Base-by-base conservation (phyloP, 2,797 vertebrate genomes). In the Rhinella marina region DNA sequence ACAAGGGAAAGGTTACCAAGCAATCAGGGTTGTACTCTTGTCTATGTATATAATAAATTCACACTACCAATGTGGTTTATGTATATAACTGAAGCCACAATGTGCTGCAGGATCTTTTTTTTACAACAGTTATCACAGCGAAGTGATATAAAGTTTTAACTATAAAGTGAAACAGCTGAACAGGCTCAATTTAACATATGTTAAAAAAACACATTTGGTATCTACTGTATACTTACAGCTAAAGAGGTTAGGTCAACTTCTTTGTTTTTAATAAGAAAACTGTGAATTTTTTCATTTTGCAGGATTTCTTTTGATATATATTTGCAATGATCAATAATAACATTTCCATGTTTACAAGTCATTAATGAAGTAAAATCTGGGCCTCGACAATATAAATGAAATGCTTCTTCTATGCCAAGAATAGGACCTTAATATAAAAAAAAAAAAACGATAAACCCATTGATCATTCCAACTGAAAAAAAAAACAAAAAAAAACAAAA, bases 321-420 rank as follows among this genome's bases (percentile, higher is more conserved):
- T 91, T 97, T 99, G 66, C 97, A 98, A 84, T 96, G 95, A 85
- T 96, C 94, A 73, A 90, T 91, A 0, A 84, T 72, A n/a, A 95
- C 93, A 92, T 96, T 96, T 89, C 98, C 97, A 50, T 98, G 97
- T 94, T 98, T 99, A 92, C 98, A 99, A 14, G 98, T 97, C 97
- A 99, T 99, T 90, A 99, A 91, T 2, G 97, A 98, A 1, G 96
- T 97, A 73, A 98, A 96, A 92, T 99, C 97, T 11, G 98, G 98
- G 14, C 98, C 98, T 77, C 96, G 96, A 1, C 96, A 93, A 80
- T 97, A 99, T 0, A 99, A 93, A 91, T 98, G 96, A 93, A 99
- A 97, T 21, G 98, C 98, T 91, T 99, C 98, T 81, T 97, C 97
- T 0, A 97, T 93, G 88, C 95, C 96, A 88, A 99, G 96, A 90